Percentiles rank a stretch among this genome's conserved stretches.
phyloP scores from a whole-genome alignment of 2,113 vertebrate species.

The Heptranchias perlo region DNA sequence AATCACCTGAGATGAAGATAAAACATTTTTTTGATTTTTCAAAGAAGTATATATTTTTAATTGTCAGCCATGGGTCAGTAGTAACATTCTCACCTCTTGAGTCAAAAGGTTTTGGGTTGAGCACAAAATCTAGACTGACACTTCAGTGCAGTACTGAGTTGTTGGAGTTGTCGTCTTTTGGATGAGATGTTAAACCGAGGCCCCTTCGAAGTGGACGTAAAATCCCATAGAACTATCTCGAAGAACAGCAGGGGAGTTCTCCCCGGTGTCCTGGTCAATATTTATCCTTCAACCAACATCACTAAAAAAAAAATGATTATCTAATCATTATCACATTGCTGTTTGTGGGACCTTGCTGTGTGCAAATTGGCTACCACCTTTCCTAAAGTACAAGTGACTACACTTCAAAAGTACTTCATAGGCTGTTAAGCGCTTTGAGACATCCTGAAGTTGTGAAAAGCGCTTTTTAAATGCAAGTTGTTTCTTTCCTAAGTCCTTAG shows the following conservation, averaged over 20 bases:
- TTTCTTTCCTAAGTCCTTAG: too few species aligned
- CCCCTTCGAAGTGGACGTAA: too few species aligned
- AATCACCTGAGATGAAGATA: neutral
- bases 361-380: too few species aligned
- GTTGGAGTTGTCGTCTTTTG: too few species aligned
- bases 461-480: too few species aligned
- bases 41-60: neutral
- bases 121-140: neutral
- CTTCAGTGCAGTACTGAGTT: neutral
- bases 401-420: too few species aligned
- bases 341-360: neutral
- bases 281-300: neutral
- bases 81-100: neutral
- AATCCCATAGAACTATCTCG: neutral
- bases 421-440: too few species aligned
- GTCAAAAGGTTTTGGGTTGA: neutral
- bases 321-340: neutral
- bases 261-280: neutral
- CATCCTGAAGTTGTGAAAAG: too few species aligned
- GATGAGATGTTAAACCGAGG: neutral
- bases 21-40: neutral
- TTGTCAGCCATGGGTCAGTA: neutral
- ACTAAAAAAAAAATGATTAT: neutral
- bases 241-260: neutral
- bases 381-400: too few species aligned